Percentiles rank a stretch among this genome's conserved stretches.
These are phyloP conservation scores for Baccha elongata DNA, from an alignment of 2,888 invertebrate genomes.

Conservation along the genomic window DNA sequence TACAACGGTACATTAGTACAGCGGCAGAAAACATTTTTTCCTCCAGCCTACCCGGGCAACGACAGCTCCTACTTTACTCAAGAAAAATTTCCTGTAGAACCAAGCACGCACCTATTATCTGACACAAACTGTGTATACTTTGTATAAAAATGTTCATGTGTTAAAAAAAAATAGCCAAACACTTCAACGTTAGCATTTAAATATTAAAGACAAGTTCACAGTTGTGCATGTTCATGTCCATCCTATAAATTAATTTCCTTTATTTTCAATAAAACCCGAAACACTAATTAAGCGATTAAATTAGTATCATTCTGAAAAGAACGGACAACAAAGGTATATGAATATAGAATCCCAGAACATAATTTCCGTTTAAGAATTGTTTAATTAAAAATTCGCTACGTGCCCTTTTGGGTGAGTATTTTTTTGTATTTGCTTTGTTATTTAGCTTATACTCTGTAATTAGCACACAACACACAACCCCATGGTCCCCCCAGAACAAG, in stretches of 20 bases:
- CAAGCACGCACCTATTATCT: too few relatives aligned
- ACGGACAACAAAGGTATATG: slow-evolving; percentile 10
- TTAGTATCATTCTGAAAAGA: slow-evolving; percentile 46
- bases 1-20: too few relatives aligned
- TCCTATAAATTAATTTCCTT: slow-evolving; percentile 9
- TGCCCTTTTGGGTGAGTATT: slow-evolving; percentile 41
- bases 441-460: slow-evolving; percentile 64
- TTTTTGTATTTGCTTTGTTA: slow-evolving; percentile 26
- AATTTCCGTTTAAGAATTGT: slow-evolving; percentile 73
- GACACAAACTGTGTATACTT: too few relatives aligned
- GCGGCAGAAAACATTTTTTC: too few relatives aligned
- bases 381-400: slow-evolving; percentile 72
- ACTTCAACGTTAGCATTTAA: not conserved
- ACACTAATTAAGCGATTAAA: slow-evolving; percentile 68
- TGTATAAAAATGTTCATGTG: too few relatives aligned
- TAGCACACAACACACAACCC: slow-evolving; percentile 62
- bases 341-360: slow-evolving; percentile 50
- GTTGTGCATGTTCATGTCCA: not conserved
- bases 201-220: not conserved
- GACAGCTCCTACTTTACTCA: too few relatives aligned
- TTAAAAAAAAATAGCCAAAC: too few relatives aligned
- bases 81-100: too few relatives aligned
- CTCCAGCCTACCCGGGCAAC: too few relatives aligned
- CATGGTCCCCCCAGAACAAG: slow-evolving; percentile 4
- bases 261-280: slow-evolving; percentile 25